Conservation (phyloP, 37 sponge, comb jelly and placozoan genomes). For the Spongilla lacustris region DNA sequence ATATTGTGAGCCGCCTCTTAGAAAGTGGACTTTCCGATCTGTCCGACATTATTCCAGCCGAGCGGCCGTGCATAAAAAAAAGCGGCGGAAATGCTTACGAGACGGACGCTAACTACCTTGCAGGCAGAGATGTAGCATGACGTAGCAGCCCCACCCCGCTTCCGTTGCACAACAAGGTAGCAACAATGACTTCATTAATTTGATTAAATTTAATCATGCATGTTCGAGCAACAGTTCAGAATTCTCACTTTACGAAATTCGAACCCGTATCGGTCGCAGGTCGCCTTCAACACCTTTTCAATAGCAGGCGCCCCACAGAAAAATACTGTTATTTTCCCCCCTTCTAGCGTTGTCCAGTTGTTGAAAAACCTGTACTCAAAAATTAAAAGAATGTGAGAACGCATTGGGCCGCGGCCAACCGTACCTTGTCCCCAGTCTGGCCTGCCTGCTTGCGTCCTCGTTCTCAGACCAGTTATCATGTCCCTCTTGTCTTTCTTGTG, state of each 20-base stretch:
- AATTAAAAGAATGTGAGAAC: neutral
- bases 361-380: conserved; percentile 72
- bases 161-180: no score
- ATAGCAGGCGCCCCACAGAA: conserved; percentile 89
- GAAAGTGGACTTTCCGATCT: conserved; percentile 18
- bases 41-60: no score
- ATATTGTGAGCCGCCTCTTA: conserved; percentile 67
- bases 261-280: conserved; percentile 78
- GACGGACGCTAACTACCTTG: neutral
- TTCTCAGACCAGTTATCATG: conserved; percentile 86
- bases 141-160: neutral
- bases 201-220: no score
- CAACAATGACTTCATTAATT: no score
- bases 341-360: conserved; percentile 48
- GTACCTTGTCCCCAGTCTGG: conserved; percentile 89
- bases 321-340: conserved; percentile 88
- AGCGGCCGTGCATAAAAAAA: neutral
- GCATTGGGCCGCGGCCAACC: no score
- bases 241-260: conserved; percentile 85
- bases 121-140: no score
- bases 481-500: conserved; percentile 92
- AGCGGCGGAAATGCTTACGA: neutral
- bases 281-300: conserved; percentile 63
- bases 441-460: conserved; percentile 86
- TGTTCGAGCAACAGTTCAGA: conserved; percentile 37